Evolutionary conservation across 2,113 vertebrate genomes (phyloP).

Genomic region (Sander lucioperca): DNA sequence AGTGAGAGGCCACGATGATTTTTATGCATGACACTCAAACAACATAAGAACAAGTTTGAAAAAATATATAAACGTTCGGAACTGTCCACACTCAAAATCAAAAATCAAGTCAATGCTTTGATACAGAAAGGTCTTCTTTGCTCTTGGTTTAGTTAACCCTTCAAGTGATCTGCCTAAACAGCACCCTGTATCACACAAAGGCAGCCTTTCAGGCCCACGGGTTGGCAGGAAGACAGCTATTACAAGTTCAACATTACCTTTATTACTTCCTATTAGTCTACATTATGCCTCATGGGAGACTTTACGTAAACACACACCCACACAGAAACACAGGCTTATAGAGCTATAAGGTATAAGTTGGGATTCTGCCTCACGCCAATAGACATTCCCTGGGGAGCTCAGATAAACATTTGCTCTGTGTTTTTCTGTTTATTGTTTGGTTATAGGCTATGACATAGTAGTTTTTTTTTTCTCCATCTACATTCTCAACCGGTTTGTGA

Average conservation of each 20-base stretch:
- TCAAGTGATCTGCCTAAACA: conserved; percentile 39
- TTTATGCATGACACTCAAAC: neutral
- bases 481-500: conserved; percentile 39
- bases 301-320: conserved; percentile 70
- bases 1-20: neutral
- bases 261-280: conserved; percentile 75
- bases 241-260: conserved; percentile 73
- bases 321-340: conserved; percentile 30
- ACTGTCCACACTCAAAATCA: neutral
- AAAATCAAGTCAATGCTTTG: conserved; percentile 9
- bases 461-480: neutral
- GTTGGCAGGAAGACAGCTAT: conserved; percentile 75
- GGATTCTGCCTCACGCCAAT: conserved; percentile 38
- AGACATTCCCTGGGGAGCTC: conserved; percentile 46
- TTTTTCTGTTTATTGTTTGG: conserved; percentile 72
- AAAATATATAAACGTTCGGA: neutral
- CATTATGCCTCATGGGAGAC: conserved; percentile 63
- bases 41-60: neutral
- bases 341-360: conserved; percentile 14
- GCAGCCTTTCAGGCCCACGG: conserved; percentile 54
- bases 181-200: conserved; percentile 60
- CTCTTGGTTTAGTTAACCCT: conserved; percentile 61
- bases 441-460: conserved; percentile 46
- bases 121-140: conserved; percentile 46
- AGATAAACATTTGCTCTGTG: conserved; percentile 53